Evolutionary conservation across 2,113 vertebrate species (phyloP).

Genomic region (Kryptolebias marmoratus): DNA sequence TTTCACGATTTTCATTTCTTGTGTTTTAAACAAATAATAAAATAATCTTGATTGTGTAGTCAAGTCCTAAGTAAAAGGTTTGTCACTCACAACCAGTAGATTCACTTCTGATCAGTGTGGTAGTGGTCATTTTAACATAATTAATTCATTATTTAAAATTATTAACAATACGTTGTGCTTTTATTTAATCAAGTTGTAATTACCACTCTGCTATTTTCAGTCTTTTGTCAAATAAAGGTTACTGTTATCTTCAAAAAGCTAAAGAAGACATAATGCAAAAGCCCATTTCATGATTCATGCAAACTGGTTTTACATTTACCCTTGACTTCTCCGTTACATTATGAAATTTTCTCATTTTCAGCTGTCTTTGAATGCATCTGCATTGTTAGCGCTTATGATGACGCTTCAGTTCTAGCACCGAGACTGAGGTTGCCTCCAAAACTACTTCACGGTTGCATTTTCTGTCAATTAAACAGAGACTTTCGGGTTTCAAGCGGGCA

Average conservation of each 20-base stretch:
- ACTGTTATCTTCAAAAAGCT: background rate
- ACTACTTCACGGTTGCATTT: conserved; percentile 23
- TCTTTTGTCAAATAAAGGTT: background rate
- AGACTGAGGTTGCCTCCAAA: conserved; percentile 32
- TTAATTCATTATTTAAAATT: no score
- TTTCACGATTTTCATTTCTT: no score
- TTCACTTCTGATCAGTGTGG: no score
- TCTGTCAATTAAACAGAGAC: conserved; percentile 55
- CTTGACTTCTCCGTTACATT: conserved; percentile 23
- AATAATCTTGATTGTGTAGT: no score
- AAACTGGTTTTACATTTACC: conserved; percentile 26
- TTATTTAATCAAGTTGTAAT: background rate
- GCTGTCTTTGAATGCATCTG: conserved; percentile 3
- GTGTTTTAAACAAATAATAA: no score
- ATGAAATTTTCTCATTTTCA: background rate
- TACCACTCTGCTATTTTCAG: no score
- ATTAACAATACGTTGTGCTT: no score
- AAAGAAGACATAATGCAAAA: background rate
- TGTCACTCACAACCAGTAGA: no score
- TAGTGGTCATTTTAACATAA: no score
- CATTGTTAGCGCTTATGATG: conserved; percentile 30
- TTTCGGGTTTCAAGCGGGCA: conserved; percentile 49
- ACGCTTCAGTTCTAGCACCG: background rate
- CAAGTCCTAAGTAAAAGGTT: no score
- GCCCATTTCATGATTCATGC: background rate